phyloP scores from a whole-genome alignment of 2,113 vertebrate genomes.

The Glaucidium brasilianum region DNA sequence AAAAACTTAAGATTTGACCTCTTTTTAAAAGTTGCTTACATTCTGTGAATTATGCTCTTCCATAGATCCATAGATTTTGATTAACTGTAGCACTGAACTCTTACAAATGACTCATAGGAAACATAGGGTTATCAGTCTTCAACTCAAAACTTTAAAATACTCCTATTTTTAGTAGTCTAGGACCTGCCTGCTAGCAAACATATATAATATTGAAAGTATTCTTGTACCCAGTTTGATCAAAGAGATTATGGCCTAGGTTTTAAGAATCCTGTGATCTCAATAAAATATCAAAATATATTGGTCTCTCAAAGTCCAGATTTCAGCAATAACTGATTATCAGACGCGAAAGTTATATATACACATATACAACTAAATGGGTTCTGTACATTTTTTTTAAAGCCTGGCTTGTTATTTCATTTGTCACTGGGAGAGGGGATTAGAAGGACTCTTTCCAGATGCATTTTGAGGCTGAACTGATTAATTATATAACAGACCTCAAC shows the following conservation, averaged over 20 bases:
- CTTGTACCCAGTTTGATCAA: background rate
- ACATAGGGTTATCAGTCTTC: background rate
- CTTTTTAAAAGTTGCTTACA: background rate
- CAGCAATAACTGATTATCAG: background rate
- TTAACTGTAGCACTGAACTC: background rate
- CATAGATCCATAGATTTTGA: background rate
- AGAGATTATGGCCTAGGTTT: background rate
- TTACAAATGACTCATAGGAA: background rate
- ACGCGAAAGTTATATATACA: background rate
- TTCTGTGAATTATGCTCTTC: background rate
- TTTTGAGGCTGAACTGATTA: background rate
- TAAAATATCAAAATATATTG: background rate
- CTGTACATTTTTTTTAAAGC: background rate
- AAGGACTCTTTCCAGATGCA: background rate
- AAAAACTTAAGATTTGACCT: background rate
- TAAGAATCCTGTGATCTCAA: background rate
- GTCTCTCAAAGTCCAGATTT: background rate
- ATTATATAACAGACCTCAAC: background rate
- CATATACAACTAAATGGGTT: background rate
- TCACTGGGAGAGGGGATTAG: background rate
- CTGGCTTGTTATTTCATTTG: background rate
- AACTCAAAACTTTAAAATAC: background rate
- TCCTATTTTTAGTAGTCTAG: background rate
- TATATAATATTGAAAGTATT: background rate
- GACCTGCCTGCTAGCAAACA: background rate